Evolutionary conservation across 1,140 invertebrate genomes (phyloP).

Genomic region (Nephila pilipes): DNA sequence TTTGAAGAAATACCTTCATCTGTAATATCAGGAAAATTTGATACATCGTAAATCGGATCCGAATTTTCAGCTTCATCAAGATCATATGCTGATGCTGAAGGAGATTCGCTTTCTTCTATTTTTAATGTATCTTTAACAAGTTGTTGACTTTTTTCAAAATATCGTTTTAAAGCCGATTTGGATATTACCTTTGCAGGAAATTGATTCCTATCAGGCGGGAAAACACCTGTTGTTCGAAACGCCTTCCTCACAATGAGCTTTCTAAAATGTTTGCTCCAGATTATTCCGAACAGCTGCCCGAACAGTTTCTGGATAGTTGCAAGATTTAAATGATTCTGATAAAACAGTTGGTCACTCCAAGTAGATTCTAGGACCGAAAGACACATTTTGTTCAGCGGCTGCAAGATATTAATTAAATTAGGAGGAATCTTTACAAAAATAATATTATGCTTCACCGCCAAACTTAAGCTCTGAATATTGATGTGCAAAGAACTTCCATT

Average conservation of each 20-base stretch:
- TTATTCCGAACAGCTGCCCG: not conserved
- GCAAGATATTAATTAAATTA: not conserved
- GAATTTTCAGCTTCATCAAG: not conserved
- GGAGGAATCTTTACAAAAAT: constrained; percentile 12
- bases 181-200: not conserved
- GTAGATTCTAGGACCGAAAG: not conserved
- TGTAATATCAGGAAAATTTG: not conserved
- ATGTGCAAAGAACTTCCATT: not conserved
- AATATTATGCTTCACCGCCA: not conserved
- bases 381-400: not conserved
- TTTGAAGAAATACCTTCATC: not conserved
- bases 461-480: not conserved
- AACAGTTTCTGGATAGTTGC: not conserved
- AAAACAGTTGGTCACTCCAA: not conserved
- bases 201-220: not conserved
- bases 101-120: not conserved
- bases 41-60: not conserved
- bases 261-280: not conserved
- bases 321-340: not conserved
- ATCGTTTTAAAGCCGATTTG: not conserved
- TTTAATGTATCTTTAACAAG: not conserved
- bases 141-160: not conserved
- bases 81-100: not conserved
- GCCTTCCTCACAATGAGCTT: not conserved
- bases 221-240: not conserved